Evolutionary conservation across 2,888 invertebrate genomes (phyloP).

Genomic region (Lycia hirtaria): DNA sequence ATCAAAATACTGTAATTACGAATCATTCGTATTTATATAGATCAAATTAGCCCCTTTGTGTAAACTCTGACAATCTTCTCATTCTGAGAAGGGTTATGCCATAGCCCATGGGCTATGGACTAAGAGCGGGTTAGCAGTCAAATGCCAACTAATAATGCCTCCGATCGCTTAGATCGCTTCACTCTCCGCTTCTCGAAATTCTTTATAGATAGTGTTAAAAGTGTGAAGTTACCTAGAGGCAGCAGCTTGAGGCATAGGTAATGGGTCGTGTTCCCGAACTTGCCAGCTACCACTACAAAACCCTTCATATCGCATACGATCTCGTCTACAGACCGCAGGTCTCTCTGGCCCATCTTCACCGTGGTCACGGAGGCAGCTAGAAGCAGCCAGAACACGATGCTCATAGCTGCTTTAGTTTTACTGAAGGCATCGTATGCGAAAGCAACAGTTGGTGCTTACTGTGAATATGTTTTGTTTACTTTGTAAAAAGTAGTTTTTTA

Average conservation of each 20-base stretch:
- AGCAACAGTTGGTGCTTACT: background rate
- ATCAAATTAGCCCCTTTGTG: too few relatives aligned
- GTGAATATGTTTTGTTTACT: background rate
- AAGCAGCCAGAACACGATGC: constrained; percentile 8
- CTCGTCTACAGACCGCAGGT: constrained; percentile 26
- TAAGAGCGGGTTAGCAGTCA: too few relatives aligned
- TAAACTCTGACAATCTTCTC: too few relatives aligned
- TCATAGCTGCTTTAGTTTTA: constrained; percentile 14
- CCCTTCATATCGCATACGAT: constrained; percentile 54
- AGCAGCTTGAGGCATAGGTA: constrained; percentile 63
- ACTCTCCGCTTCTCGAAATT: too few relatives aligned
- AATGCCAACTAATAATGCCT: too few relatives aligned
- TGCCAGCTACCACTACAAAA: constrained; percentile 58
- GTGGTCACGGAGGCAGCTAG: constrained; percentile 13
- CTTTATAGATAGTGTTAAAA: background rate
- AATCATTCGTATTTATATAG: too few relatives aligned
- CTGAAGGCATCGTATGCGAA: constrained; percentile 3
- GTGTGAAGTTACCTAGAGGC: constrained; percentile 56
- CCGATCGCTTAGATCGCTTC: too few relatives aligned
- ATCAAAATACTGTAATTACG: too few relatives aligned
- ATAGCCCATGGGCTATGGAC: too few relatives aligned
- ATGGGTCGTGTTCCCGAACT: constrained; percentile 65
- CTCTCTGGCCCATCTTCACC: constrained; percentile 5
- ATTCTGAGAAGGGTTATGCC: too few relatives aligned
- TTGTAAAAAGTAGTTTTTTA: background rate